phyloP scores from a whole-genome alignment of 2,113 vertebrate species.

The Probosciger aterrimus region DNA sequence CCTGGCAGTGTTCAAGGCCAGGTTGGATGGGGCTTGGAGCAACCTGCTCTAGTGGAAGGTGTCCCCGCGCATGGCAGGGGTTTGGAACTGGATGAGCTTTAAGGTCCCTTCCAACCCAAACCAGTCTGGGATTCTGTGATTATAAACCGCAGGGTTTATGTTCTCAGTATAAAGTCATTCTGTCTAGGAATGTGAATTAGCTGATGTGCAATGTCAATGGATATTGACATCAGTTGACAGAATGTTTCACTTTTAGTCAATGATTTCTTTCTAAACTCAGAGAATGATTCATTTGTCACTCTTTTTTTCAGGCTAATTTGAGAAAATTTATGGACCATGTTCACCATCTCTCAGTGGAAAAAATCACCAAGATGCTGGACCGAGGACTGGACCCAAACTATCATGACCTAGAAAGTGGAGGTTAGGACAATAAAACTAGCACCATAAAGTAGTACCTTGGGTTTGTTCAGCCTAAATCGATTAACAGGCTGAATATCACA shows the following conservation, averaged over 20 bases:
- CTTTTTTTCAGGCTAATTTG: slow-evolving; percentile 82
- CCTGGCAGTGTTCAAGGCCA: no score
- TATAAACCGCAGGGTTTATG: neutral
- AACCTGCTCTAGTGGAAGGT: neutral
- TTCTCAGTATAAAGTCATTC: neutral
- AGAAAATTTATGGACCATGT: slow-evolving; percentile 92
- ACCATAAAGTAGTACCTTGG: neutral
- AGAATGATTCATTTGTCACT: neutral
- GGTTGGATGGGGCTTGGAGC: no score
- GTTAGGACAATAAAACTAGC: slow-evolving; percentile 64
- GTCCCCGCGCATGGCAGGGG: no score
- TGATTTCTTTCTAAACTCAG: neutral
- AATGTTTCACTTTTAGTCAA: neutral
- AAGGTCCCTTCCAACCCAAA: neutral
- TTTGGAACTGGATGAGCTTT: neutral
- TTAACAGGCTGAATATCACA: neutral
- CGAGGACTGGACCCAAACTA: slow-evolving; percentile 94
- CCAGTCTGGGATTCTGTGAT: neutral
- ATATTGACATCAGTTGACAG: neutral
- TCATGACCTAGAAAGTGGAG: slow-evolving; percentile 90
- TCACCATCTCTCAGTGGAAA: slow-evolving; percentile 87
- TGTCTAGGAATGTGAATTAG: neutral
- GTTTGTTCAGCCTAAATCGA: neutral
- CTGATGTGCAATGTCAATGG: neutral
- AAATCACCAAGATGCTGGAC: slow-evolving; percentile 88